A percentile compares a stretch with the other conserved stretches of the same genome.
Evolutionary conservation across 2,888 invertebrate genomes (phyloP).

Genomic region (Chrysotoxum bicinctum): DNA sequence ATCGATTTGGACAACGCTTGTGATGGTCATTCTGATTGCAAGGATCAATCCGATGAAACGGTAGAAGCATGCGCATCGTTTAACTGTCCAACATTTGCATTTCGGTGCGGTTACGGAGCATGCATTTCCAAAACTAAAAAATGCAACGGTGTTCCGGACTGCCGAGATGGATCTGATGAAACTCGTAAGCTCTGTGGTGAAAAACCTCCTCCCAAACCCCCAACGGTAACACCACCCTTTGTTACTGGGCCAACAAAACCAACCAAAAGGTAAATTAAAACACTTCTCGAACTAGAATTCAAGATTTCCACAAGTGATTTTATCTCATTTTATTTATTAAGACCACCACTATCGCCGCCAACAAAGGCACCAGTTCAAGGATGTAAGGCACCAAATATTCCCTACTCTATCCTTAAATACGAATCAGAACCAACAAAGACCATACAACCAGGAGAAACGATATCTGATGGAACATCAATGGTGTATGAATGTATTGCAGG

Average conservation of each 20-base stretch:
- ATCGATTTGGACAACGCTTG: slow-evolving; percentile 71
- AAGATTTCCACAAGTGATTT: background rate
- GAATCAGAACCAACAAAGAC: background rate
- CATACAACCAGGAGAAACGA: background rate
- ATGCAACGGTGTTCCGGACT: slow-evolving; percentile 75
- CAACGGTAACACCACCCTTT: background rate
- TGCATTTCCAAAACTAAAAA: slow-evolving; percentile 73
- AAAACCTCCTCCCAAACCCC: background rate
- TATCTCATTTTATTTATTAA: background rate
- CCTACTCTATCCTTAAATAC: slow-evolving; percentile 8
- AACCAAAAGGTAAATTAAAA: background rate
- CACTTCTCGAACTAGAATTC: background rate
- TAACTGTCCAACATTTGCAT: slow-evolving; percentile 75
- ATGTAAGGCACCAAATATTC: slow-evolving; percentile 32
- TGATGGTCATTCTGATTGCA: slow-evolving; percentile 80
- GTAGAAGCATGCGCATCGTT: slow-evolving; percentile 59
- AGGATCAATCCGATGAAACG: slow-evolving; percentile 76
- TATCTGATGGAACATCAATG: slow-evolving; percentile 15
- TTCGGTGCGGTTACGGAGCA: slow-evolving; percentile 77
- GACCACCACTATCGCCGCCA: background rate
- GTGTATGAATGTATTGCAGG: slow-evolving; percentile 16
- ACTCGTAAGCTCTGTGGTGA: slow-evolving; percentile 67
- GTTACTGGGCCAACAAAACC: background rate
- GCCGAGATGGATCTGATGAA: slow-evolving; percentile 77
- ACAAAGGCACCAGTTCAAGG: background rate